These are phyloP conservation scores for pig (Sus scrofa) DNA, from an alignment of 2,113 vertebrate species.

Conservation along the genomic window DNA sequence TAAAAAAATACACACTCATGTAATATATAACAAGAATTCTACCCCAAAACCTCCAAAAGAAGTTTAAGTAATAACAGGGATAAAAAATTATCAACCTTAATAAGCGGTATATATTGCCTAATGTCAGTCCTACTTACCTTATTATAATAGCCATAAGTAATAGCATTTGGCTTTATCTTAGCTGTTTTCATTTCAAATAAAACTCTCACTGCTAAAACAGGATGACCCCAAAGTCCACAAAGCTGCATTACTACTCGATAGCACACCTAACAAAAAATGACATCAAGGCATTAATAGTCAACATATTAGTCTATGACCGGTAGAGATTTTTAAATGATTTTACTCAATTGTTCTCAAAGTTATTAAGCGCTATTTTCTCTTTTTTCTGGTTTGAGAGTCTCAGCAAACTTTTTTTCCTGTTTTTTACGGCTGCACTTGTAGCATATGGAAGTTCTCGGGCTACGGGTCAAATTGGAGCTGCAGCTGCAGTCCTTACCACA, in stretches of 20 bases:
- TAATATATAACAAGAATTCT: neutral
- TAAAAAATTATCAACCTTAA: slow-evolving; percentile 13
- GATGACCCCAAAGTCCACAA: slow-evolving; percentile 95
- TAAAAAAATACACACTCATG: neutral
- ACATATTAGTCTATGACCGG: neutral
- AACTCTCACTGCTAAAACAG: slow-evolving; percentile 97
- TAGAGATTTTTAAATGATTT: neutral
- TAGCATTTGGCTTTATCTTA: slow-evolving; percentile 96
- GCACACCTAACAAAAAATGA: slow-evolving; percentile 92
- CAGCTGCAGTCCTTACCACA: no score
- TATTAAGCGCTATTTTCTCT: slow-evolving; percentile 27
- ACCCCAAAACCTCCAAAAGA: neutral
- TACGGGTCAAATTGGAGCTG: no score
- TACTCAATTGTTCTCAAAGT: slow-evolving; percentile 26
- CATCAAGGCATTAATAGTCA: neutral
- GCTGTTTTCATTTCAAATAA: slow-evolving; percentile 98
- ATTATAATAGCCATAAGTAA: slow-evolving; percentile 99
- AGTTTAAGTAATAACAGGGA: neutral
- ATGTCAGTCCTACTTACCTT: slow-evolving; percentile 90
- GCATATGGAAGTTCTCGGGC: no score
- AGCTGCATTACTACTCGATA: slow-evolving; percentile 99
- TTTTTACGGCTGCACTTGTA: no score
- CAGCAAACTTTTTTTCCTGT: neutral
- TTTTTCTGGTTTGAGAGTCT: slow-evolving; percentile 28
- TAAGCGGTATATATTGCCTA: neutral